Evolutionary conservation across 1,140 invertebrate genomes (phyloP), one percentile per base, ranked within the genome.

Genomic region (Agrypnia vestita): DNA sequence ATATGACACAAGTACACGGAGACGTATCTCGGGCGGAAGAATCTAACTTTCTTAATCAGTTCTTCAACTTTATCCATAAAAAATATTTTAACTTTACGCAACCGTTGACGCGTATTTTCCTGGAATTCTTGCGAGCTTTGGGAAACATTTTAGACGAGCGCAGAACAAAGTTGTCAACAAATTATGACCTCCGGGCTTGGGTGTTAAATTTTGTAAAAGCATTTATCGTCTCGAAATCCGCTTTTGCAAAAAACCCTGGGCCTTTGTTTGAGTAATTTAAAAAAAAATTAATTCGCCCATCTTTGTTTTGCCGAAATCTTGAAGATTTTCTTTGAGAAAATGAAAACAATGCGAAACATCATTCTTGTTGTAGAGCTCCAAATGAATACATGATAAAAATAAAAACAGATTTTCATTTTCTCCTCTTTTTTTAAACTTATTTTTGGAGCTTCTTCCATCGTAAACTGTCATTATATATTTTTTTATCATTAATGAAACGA

Each of bases 201-300:
- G 35, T 25, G 21, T 64, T 1, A 35, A 64, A 64, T 43, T 64
- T 64, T 35, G 19, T 25, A 64, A 64, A 64, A 43, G 61, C 61
- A 64, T 64, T 64, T 64, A 64, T 64, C 35, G 61, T 25, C 61
- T 35, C 61, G n/a, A 19, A 64, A 64, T 59, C 61, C 35, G 61
- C 61, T 64, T 51, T 64, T 64, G 61, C 25, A 25, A 64, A 43
- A 62, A 35, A 35, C 6, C 61, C 11, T 25, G n/a, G 49, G 13
- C 61, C 61, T 64, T 64, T 64, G 61, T 64, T 64, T 25, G 61
- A 11, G 11, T 13, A 19, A 64, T 13, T 64, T 64, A n/a, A 25
- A 25, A n/a, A 25, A 64, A 64, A 64, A 43, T 12, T 4, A 64
- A 64, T 35, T 25, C 25, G 9, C 61, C 8, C 19, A 25, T 64